These are phyloP conservation scores for Chaetorhynchus papuensis DNA, from an alignment of 2,113 vertebrate genomes.

Conservation along the genomic window DNA sequence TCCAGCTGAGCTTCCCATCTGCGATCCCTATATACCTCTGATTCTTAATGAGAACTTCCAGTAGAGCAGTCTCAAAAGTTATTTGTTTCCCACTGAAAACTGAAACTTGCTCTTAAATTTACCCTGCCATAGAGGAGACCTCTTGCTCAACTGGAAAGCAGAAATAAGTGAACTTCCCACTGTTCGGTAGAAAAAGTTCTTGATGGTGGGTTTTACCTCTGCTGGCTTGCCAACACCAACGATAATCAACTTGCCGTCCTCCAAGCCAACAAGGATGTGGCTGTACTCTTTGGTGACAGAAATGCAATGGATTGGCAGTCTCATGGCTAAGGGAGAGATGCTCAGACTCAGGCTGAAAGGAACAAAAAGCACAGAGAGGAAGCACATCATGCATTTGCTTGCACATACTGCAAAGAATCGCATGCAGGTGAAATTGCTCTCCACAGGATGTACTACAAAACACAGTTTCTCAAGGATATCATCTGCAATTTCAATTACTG, in stretches of 20 bases:
- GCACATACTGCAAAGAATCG: neutral
- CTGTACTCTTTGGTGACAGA: slow-evolving; percentile 93
- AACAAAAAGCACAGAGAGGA: neutral
- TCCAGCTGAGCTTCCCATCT: slow-evolving; percentile 29
- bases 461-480: neutral
- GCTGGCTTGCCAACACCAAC: slow-evolving; percentile 93
- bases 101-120: slow-evolving; percentile 80
- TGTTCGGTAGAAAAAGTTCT: slow-evolving; percentile 83
- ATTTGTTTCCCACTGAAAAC: slow-evolving; percentile 69
- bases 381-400: neutral
- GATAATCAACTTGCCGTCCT: slow-evolving; percentile 96
- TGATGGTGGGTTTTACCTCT: slow-evolving; percentile 90
- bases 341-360: slow-evolving; percentile 83
- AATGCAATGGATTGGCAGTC: slow-evolving; percentile 86
- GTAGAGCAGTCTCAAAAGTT: slow-evolving; percentile 42
- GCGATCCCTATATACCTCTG: neutral
- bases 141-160: slow-evolving; percentile 79
- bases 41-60: slow-evolving; percentile 26
- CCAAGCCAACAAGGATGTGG: slow-evolving; percentile 90
- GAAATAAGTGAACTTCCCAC: slow-evolving; percentile 78
- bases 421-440: neutral
- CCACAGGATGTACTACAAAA: neutral
- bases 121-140: slow-evolving; percentile 79
- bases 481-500: neutral
- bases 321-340: slow-evolving; percentile 85